Evolutionary conservation across 2,888 invertebrate genomes (phyloP).

Genomic region (Rhagonycha fulva): DNA sequence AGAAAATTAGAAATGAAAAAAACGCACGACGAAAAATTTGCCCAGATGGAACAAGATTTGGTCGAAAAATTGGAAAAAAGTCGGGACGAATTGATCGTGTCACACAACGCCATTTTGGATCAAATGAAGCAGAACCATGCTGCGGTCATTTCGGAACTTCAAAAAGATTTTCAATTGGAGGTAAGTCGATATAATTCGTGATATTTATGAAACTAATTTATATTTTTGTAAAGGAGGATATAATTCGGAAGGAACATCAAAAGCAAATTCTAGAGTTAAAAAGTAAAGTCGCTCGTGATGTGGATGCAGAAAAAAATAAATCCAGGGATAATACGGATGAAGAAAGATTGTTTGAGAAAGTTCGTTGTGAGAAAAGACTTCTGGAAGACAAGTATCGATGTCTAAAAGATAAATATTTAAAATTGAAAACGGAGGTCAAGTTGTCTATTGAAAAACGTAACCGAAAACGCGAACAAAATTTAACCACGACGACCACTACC

Average conservation of each 20-base stretch:
- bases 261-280: conserved; percentile 67
- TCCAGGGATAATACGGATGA: conserved; percentile 50
- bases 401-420: conserved; percentile 79
- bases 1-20: conserved; percentile 55
- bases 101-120: conserved; percentile 61
- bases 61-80: conserved; percentile 56
- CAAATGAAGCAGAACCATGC: conserved; percentile 63
- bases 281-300: conserved; percentile 61
- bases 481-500: conserved; percentile 54
- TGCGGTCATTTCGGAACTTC: conserved; percentile 63
- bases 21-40: conserved; percentile 58
- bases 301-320: conserved; percentile 42
- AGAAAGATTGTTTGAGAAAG: conserved; percentile 63
- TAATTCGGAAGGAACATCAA: conserved; percentile 70
- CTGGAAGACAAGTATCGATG: conserved; percentile 79
- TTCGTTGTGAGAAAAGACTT: conserved; percentile 71
- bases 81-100: conserved; percentile 58
- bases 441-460: conserved; percentile 76
- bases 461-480: conserved; percentile 64
- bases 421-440: conserved; percentile 80
- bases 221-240: conserved; percentile 62
- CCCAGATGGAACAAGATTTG: conserved; percentile 60
- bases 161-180: conserved; percentile 68
- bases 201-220: not conserved
- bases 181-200: conserved; percentile 48